Evolutionary conservation across 2,113 vertebrate genomes (phyloP), one percentile per base, ranked within the genome.

Genomic region (Clarias gariepinus): DNA sequence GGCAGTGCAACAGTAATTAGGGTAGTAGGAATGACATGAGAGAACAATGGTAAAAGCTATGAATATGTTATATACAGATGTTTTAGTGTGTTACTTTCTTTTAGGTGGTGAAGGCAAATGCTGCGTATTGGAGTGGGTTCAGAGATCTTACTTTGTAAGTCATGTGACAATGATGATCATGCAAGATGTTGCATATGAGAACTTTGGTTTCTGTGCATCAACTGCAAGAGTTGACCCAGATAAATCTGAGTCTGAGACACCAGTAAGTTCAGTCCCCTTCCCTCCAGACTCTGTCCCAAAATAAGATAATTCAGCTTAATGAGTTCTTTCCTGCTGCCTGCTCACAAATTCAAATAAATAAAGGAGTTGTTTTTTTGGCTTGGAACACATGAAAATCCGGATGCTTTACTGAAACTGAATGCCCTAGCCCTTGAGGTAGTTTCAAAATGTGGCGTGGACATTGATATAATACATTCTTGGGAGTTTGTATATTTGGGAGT

Each of bases 231-330:
- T 63, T 74, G 58, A 47, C 66, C 30, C 52, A 16, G 33, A 84
- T 52, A 61, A 47, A 77, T 30, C 11, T 33, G 74, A 78, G 25
- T 73, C 25, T 30, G 60, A 85, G 73, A 16, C 36, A 11, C 83
- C n/a, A 66, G 13, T 12, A 2, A 58, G 55, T 60, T 80, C 55
- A 30, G 1, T 36, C 15, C 28, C n/a, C 55, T 68, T 55, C 63
- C 36, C 66, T 71, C 78, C 60, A 71, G 82, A 63, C 36, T 36
- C 79, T 19, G 58, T 41, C 60, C 73, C 52, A 57, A 80, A 85
- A 85, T 33, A 74, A 87, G 80, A 85, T 88, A 85, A 90, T 88
- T 87, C 71, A 87, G 71, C 74, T 79, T 89, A 87, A 90, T 87
- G 85, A 85, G 79, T 63, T 69, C 58, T 87, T 90, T 90, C 87